Percentiles rank a stretch among this genome's conserved stretches.
phyloP scores from a whole-genome alignment of 2,113 vertebrate species.

The Coracopsis vasa region DNA sequence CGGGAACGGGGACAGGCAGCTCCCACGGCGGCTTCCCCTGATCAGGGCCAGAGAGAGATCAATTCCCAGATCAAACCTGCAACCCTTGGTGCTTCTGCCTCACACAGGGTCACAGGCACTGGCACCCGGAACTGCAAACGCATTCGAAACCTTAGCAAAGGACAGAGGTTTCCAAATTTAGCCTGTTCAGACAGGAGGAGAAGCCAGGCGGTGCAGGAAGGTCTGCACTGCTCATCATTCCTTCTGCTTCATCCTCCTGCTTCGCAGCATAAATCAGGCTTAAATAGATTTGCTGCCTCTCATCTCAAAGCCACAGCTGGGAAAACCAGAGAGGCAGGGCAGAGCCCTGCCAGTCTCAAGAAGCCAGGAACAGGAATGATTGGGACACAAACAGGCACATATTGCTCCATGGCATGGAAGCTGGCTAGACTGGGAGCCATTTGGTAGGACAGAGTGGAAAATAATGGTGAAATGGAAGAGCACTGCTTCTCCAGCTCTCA shows the following conservation, averaged over 20 bases:
- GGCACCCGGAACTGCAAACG: fast-evolving
- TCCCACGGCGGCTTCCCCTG: fast-evolving
- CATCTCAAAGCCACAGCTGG: background rate
- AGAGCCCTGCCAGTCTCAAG: background rate
- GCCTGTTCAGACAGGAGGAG: background rate
- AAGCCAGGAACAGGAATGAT: background rate
- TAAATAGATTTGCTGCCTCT: background rate
- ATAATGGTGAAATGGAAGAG: background rate
- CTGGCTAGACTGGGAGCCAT: background rate
- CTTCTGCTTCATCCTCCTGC: background rate
- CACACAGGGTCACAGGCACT: background rate
- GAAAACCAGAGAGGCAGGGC: background rate
- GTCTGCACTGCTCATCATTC: background rate
- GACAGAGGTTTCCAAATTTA: background rate
- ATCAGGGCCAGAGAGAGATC: background rate
- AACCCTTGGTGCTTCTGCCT: background rate
- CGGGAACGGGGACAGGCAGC: background rate
- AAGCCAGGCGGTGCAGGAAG: background rate
- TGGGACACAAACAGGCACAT: background rate
- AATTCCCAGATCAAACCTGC: background rate
- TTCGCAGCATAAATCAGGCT: background rate
- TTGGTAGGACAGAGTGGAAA: background rate
- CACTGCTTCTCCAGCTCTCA: background rate
- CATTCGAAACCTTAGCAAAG: background rate
- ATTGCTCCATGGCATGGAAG: background rate